Evolutionary conservation across 2,797 vertebrate species (phyloP).

Genomic region (Hippoglossus hippoglossus): DNA sequence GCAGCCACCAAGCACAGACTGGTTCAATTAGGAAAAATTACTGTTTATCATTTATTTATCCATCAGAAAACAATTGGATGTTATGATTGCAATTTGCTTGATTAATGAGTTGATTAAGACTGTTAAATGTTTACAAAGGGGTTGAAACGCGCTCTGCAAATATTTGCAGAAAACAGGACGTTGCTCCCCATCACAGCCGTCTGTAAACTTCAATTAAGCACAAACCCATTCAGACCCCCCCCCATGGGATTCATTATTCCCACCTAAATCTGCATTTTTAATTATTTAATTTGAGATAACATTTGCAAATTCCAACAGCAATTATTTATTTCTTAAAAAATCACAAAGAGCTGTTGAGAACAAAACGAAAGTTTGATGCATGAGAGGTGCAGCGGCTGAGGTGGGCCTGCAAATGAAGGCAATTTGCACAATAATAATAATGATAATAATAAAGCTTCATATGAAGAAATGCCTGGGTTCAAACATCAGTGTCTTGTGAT

Average conservation of each 20-base stretch:
- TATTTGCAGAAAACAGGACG: conserved; percentile 79
- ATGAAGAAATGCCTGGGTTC: conserved; percentile 36
- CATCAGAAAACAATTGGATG: conserved; percentile 83
- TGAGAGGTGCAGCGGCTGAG: conserved; percentile 59
- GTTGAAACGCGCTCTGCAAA: conserved; percentile 78
- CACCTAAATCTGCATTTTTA: conserved; percentile 87
- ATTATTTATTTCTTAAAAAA: conserved; percentile 77
- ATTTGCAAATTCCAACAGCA: conserved; percentile 72
- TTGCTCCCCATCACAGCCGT: conserved; percentile 76
- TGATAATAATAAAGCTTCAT: conserved; percentile 17
- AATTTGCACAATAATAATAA: conserved; percentile 55
- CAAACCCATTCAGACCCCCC: conserved; percentile 68
- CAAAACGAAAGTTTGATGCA: conserved; percentile 39
- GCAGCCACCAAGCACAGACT: conserved; percentile 35
- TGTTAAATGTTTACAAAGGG: conserved; percentile 83
- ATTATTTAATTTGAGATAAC: conserved; percentile 84
- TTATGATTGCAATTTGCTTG: conserved; percentile 84
- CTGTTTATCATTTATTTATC: conserved; percentile 83
- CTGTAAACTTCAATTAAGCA: conserved; percentile 86
- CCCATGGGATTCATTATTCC: conserved; percentile 85
- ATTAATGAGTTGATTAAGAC: conserved; percentile 87
- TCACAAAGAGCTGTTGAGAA: conserved; percentile 60
- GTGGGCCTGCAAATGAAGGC: conserved; percentile 63
- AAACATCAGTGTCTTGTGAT: conserved; percentile 50
- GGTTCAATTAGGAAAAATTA: conserved; percentile 65